Percentiles rank a stretch among this genome's conserved stretches.
Conservation (phyloP, 2,888 invertebrate species). For the Papilio elwesi region DNA sequence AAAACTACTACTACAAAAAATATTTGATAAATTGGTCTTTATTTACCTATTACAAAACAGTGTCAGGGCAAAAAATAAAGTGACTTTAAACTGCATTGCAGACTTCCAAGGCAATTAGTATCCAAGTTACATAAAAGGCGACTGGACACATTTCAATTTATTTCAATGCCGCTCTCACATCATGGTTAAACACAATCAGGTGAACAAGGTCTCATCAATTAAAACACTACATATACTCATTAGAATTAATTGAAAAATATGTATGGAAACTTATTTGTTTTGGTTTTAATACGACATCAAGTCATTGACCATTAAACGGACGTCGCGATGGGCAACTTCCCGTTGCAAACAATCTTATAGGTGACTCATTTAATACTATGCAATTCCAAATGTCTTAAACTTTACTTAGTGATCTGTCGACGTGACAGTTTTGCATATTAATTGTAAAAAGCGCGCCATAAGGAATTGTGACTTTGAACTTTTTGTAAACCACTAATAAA, state of each 20-base stretch:
- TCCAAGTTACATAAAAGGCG: slow-evolving; percentile 36
- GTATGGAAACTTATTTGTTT: slow-evolving; percentile 58
- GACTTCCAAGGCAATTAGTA: slow-evolving; percentile 33
- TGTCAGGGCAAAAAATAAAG: background rate
- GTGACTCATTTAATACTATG: slow-evolving; percentile 66
- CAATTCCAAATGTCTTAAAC: slow-evolving; percentile 48
- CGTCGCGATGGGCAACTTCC: slow-evolving; percentile 65
- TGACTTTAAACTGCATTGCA: slow-evolving; percentile 32
- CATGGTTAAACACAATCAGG: slow-evolving; percentile 38
- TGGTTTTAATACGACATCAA: slow-evolving; percentile 56
- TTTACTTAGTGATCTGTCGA: slow-evolving; percentile 49
- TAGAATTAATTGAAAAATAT: slow-evolving; percentile 35
- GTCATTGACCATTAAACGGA: slow-evolving; percentile 74
- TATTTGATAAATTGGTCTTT: background rate
- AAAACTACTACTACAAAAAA: background rate
- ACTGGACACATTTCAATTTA: slow-evolving; percentile 41
- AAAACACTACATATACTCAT: slow-evolving; percentile 20
- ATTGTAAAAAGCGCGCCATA: slow-evolving; percentile 34
- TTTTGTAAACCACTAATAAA: slow-evolving; percentile 49
- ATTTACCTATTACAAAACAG: background rate
- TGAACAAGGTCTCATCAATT: slow-evolving; percentile 44
- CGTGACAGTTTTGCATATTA: slow-evolving; percentile 48
- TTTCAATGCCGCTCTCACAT: slow-evolving; percentile 45
- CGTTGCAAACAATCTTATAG: slow-evolving; percentile 72
- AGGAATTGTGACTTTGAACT: slow-evolving; percentile 38